Conservation (phyloP, 2,888 invertebrate genomes). For the Idaea straminata region DNA sequence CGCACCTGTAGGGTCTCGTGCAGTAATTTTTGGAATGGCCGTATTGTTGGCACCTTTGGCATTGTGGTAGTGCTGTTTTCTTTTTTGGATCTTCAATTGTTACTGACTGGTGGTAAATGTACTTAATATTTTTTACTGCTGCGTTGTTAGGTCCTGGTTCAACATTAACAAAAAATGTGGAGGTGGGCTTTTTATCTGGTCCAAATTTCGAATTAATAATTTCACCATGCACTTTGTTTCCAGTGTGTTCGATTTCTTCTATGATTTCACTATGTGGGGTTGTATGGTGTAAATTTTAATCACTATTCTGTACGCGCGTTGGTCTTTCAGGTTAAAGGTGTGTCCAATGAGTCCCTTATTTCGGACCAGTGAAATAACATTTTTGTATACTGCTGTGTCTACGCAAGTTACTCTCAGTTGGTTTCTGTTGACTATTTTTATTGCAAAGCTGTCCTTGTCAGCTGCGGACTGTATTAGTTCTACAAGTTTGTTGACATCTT, state of each 20-base stretch:
- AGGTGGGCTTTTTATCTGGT: slow-evolving; percentile 25
- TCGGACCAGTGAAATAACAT: slow-evolving; percentile 13
- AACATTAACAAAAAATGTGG: slow-evolving; percentile 19
- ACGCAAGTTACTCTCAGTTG: slow-evolving; percentile 11
- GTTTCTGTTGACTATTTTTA: slow-evolving; percentile 16
- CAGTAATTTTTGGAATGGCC: slow-evolving; percentile 19
- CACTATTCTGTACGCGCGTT: slow-evolving; percentile 23
- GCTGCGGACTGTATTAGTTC: slow-evolving; percentile 13
- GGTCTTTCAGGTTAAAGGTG: slow-evolving; percentile 28
- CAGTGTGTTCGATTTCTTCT: slow-evolving; percentile 13
- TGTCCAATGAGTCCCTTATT: slow-evolving; percentile 27
- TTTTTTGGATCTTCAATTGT: slow-evolving; percentile 13
- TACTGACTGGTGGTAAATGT: slow-evolving; percentile 7
- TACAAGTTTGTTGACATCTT: slow-evolving; percentile 19
- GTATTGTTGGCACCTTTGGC: slow-evolving; percentile 30
- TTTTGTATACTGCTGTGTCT: slow-evolving; percentile 17
- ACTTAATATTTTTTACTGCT: not conserved
- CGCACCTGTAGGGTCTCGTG: slow-evolving; percentile 7
- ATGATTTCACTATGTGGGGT: slow-evolving; percentile 1
- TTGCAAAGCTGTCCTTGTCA: slow-evolving; percentile 7
- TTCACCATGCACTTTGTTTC: slow-evolving; percentile 27
- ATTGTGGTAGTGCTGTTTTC: slow-evolving; percentile 8
- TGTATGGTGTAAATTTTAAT: slow-evolving; percentile 21
- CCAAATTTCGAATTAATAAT: slow-evolving; percentile 25
- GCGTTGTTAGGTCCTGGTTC: slow-evolving; percentile 5